phyloP scores from a whole-genome alignment of 2,797 vertebrate species.

The Mormyrus proboscirostris region DNA sequence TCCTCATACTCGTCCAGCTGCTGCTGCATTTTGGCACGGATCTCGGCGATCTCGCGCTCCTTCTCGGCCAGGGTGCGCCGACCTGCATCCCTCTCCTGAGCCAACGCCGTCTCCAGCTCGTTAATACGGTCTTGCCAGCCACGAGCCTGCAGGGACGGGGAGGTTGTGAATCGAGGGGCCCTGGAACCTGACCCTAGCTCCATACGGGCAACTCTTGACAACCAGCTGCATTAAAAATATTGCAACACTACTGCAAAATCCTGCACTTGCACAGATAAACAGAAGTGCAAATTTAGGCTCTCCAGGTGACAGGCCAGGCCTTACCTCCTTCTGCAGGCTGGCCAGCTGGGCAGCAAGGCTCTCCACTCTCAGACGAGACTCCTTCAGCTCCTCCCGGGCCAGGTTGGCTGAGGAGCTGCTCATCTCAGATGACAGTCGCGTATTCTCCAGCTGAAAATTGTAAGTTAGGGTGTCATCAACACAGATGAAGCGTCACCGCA shows the following conservation, averaged over 20 bases:
- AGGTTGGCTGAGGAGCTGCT: conserved; percentile 64
- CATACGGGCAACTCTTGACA: background rate
- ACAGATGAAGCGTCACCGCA: background rate
- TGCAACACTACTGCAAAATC: background rate
- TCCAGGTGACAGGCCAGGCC: background rate
- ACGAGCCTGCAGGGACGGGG: conserved; percentile 57
- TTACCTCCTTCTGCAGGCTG: conserved; percentile 78
- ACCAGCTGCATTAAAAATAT: background rate
- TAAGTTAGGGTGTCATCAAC: background rate
- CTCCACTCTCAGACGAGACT: conserved; percentile 70
- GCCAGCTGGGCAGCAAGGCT: conserved; percentile 68
- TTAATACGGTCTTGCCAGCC: conserved; percentile 71
- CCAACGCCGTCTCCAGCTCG: conserved; percentile 71
- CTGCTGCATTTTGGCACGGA: conserved; percentile 71
- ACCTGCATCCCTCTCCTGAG: conserved; percentile 67
- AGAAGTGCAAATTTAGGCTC: background rate
- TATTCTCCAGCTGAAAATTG: conserved; percentile 73
- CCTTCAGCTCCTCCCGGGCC: conserved; percentile 76
- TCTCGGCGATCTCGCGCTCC: conserved; percentile 68
- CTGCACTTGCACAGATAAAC: background rate
- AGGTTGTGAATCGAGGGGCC: background rate
- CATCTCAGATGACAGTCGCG: conserved; percentile 71
- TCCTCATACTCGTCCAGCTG: conserved; percentile 79
- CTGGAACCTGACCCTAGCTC: background rate
- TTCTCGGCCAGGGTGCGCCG: conserved; percentile 66